A percentile compares a stretch with the other conserved stretches of the same genome.
Evolutionary conservation across 2,113 vertebrate species (phyloP).

Genomic region (Hippopotamus amphibius): DNA sequence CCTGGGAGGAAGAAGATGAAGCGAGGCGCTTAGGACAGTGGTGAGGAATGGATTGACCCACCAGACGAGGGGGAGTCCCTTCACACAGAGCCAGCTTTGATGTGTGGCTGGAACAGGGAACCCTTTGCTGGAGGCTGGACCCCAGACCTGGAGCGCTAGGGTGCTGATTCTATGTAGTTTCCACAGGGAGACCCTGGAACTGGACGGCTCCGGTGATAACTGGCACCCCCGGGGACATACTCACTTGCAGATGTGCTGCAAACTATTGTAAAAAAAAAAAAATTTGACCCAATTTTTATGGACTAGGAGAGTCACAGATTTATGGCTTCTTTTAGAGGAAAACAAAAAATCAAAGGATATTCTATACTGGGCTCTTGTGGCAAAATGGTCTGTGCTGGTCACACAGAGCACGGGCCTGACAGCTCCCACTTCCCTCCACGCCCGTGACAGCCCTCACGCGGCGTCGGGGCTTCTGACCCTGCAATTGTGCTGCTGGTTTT

Average conservation of each 20-base stretch:
- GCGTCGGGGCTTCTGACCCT: not conserved
- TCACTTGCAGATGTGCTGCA: not conserved
- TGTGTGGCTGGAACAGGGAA: not conserved
- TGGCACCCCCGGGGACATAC: not conserved
- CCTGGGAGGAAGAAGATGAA: not conserved
- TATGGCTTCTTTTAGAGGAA: not conserved
- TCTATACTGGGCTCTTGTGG: not conserved
- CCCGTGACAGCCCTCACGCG: not conserved
- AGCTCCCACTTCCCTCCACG: not conserved
- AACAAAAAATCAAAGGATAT: not conserved
- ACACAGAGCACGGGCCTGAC: not conserved
- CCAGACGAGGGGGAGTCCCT: not conserved
- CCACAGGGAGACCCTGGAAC: not conserved
- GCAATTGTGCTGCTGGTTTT: not conserved
- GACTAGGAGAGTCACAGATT: not conserved
- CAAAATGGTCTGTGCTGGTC: not conserved
- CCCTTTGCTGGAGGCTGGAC: not conserved
- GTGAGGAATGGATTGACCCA: not conserved
- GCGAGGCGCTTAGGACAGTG: not conserved
- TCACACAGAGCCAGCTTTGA: not conserved
- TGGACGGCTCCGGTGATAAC: not conserved
- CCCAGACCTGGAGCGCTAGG: not conserved
- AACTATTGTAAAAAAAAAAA: not conserved
- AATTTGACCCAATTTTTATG: not conserved
- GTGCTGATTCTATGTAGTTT: not conserved